A percentile compares a stretch with the other conserved stretches of the same genome.
phyloP scores from a whole-genome alignment of 2,888 invertebrate genomes.

The Tachina fera region DNA sequence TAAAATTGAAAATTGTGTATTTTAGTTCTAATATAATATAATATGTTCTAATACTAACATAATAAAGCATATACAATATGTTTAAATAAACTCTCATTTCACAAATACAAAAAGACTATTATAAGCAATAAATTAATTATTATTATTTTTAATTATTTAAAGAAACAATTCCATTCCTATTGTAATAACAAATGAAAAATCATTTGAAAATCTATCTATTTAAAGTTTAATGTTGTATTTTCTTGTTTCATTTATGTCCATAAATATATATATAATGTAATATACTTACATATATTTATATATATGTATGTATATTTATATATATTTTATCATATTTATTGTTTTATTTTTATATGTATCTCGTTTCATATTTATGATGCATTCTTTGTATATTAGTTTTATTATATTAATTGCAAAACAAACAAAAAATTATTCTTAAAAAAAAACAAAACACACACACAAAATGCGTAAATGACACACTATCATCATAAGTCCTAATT shows the following conservation, averaged over 20 bases:
- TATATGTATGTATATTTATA: neutral
- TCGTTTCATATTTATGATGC: constrained; percentile 35
- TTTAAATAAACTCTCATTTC: constrained; percentile 14
- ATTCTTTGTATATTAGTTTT: constrained; percentile 43
- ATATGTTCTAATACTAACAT: constrained; percentile 19
- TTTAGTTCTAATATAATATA: too few relatives aligned
- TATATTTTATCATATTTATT: constrained; percentile 52
- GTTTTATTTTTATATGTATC: constrained; percentile 49
- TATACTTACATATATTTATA: too few relatives aligned
- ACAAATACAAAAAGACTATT: constrained; percentile 11
- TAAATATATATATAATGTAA: constrained; percentile 24
- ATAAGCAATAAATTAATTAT: constrained; percentile 28
- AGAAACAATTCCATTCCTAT: constrained; percentile 40
- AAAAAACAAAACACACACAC: constrained; percentile 12
- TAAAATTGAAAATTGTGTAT: constrained; percentile 36
- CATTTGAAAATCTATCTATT: constrained; percentile 12
- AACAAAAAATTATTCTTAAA: constrained; percentile 25
- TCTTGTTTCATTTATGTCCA: constrained; percentile 50
- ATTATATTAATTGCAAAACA: constrained; percentile 16
- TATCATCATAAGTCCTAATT: constrained; percentile 14
- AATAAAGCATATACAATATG: constrained; percentile 48
- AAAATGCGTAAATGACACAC: constrained; percentile 1
- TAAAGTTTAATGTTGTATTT: constrained; percentile 49
- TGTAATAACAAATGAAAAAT: constrained; percentile 24
- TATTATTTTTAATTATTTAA: constrained; percentile 10